phyloP scores from a whole-genome alignment of 2,888 invertebrate genomes.

The Hedya salicella region DNA sequence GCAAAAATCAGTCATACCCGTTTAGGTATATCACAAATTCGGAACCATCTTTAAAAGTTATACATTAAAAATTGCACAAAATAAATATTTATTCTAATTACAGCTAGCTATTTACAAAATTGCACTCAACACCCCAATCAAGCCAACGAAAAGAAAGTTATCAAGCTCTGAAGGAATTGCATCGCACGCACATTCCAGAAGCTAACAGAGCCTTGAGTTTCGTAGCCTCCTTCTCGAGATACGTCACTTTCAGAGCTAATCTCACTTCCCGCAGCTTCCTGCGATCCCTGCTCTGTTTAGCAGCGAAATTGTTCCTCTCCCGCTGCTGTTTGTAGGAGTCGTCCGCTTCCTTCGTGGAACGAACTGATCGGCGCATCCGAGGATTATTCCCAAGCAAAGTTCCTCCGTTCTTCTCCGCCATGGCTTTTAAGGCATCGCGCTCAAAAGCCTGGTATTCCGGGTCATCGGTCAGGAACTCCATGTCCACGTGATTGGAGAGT shows the following conservation, averaged over 20 bases:
- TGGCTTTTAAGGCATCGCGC: slow-evolving; percentile 87
- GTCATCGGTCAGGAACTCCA: slow-evolving; percentile 75
- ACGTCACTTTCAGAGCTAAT: slow-evolving; percentile 94
- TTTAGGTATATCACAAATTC: slow-evolving; percentile 14
- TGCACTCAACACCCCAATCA: slow-evolving; percentile 20
- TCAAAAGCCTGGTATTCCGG: slow-evolving; percentile 89
- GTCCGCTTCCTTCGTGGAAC: slow-evolving; percentile 67
- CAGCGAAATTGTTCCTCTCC: slow-evolving; percentile 96
- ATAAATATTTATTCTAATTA: slow-evolving; percentile 25
- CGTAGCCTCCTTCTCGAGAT: slow-evolving; percentile 94
- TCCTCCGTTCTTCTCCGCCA: slow-evolving; percentile 86
- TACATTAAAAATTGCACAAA: slow-evolving; percentile 27
- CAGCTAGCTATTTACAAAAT: slow-evolving; percentile 29
- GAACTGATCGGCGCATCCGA: slow-evolving; percentile 88
- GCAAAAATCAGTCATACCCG: slow-evolving; percentile 18
- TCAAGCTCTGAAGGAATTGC: slow-evolving; percentile 41
- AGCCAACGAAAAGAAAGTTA: background rate
- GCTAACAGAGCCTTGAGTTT: slow-evolving; percentile 89
- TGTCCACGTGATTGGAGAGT: slow-evolving; percentile 80
- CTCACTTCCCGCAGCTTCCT: slow-evolving; percentile 96
- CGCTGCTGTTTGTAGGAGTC: slow-evolving; percentile 95
- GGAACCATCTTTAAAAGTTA: slow-evolving; percentile 5
- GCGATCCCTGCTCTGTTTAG: slow-evolving; percentile 96
- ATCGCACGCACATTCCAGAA: slow-evolving; percentile 65
- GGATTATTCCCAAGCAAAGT: slow-evolving; percentile 85